Conservation (phyloP, 1,140 invertebrate species). For the Microplitis mediator region DNA sequence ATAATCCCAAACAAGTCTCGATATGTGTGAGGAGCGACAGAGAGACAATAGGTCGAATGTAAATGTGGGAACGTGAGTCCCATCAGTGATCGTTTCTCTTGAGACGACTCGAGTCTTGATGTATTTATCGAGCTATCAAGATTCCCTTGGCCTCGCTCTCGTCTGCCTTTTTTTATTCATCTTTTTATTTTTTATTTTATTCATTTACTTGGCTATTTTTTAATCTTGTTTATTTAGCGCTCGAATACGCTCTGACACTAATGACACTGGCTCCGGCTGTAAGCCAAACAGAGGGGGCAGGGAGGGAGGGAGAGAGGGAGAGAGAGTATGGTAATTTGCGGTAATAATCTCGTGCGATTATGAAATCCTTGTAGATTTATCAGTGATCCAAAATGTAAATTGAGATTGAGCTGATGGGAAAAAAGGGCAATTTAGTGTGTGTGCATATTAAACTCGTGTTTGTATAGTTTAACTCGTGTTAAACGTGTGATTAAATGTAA, state of each 20-base stretch:
- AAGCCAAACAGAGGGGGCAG: no score
- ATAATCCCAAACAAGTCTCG: no score
- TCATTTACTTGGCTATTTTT: not conserved
- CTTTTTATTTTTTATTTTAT: constrained; percentile 8
- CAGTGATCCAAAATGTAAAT: no score
- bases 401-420: no score
- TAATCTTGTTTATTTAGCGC: not conserved
- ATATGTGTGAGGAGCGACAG: constrained; percentile 32
- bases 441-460: no score
- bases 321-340: no score
- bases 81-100: constrained; percentile 45
- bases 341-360: no score
- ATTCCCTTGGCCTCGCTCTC: constrained; percentile 29
- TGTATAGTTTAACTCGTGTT: no score
- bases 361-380: no score
- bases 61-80: constrained; percentile 57
- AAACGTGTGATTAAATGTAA: no score
- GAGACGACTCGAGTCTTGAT: not conserved
- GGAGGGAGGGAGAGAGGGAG: no score
- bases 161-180: not conserved
- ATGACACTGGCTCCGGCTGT: not conserved
- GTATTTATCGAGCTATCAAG: constrained; percentile 22
- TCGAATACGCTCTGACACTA: not conserved
- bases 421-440: no score
- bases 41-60: constrained; percentile 59